Evolutionary conservation across 2,797 vertebrate genomes (phyloP).

Genomic region (Valencia hispanica): DNA sequence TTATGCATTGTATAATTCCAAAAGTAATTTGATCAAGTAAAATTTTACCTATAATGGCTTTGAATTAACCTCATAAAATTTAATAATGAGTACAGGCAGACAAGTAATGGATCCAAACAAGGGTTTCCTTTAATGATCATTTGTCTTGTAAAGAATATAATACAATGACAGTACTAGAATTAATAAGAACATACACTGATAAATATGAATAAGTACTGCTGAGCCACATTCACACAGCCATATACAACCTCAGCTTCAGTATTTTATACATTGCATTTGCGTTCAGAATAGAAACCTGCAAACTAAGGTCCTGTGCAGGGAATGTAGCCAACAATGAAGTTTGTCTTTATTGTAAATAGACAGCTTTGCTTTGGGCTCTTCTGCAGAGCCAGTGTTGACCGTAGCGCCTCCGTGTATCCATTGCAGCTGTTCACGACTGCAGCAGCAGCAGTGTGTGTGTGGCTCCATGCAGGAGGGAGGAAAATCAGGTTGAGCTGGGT

Average conservation of each 20-base stretch:
- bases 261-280: conserved; percentile 14
- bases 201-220: conserved; percentile 79
- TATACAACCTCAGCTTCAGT: conserved; percentile 26
- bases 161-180: conserved; percentile 83
- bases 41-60: background rate
- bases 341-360: conserved; percentile 20
- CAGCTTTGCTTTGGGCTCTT: conserved; percentile 24
- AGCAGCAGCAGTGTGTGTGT: conserved; percentile 8
- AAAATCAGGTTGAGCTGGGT: conserved; percentile 16
- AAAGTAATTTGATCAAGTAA: background rate
- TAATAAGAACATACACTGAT: conserved; percentile 83
- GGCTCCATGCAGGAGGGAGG: conserved; percentile 8
- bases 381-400: conserved; percentile 26
- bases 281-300: conserved; percentile 27
- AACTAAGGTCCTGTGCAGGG: conserved; percentile 15
- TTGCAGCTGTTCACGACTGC: conserved; percentile 33
- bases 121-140: conserved; percentile 81
- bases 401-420: conserved; percentile 25
- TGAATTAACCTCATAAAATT: background rate
- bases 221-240: conserved; percentile 74
- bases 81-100: conserved; percentile 52
- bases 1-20: background rate
- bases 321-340: conserved; percentile 23
- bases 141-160: conserved; percentile 83
- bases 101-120: conserved; percentile 76